Evolutionary conservation across 2,113 vertebrate species (phyloP).

Genomic region (Sander vitreus): DNA sequence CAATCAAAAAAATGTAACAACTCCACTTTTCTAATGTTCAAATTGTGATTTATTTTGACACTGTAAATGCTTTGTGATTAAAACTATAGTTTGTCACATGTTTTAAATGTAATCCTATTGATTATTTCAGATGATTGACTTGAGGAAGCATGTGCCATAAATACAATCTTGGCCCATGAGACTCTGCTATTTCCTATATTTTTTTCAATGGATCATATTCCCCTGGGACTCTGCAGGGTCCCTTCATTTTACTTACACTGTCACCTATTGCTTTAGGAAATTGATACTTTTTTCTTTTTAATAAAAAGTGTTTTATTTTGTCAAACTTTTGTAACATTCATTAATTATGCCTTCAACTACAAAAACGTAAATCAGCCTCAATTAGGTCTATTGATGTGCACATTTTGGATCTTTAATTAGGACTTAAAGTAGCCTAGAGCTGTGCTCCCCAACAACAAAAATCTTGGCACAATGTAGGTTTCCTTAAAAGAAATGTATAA

Average conservation of each 20-base stretch:
- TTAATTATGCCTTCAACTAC: not conserved
- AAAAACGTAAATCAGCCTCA: not conserved
- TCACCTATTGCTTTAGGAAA: conserved; percentile 15
- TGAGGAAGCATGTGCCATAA: conserved; percentile 7
- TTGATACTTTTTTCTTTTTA: conserved; percentile 29
- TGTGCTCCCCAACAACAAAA: not conserved
- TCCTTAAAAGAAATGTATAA: not conserved
- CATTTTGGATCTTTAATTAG: not conserved
- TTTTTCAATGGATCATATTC: conserved; percentile 16
- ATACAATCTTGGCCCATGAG: not conserved
- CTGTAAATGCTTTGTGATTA: not conserved
- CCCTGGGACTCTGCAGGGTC: not conserved
- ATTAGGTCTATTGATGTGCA: not conserved
- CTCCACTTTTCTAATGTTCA: not conserved
- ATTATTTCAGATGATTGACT: conserved; percentile 19
- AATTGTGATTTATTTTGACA: conserved; percentile 12
- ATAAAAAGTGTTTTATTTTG: conserved; percentile 62
- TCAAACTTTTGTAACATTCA: conserved; percentile 8
- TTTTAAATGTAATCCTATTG: not conserved
- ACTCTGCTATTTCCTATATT: not conserved
- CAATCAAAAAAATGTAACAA: not conserved
- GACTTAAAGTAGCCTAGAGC: not conserved
- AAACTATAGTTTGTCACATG: conserved; percentile 7
- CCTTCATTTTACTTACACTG: not conserved
- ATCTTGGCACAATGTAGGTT: not conserved